phyloP scores from a whole-genome alignment of 2,113 vertebrate species.

The Burhinus bistriatus region DNA sequence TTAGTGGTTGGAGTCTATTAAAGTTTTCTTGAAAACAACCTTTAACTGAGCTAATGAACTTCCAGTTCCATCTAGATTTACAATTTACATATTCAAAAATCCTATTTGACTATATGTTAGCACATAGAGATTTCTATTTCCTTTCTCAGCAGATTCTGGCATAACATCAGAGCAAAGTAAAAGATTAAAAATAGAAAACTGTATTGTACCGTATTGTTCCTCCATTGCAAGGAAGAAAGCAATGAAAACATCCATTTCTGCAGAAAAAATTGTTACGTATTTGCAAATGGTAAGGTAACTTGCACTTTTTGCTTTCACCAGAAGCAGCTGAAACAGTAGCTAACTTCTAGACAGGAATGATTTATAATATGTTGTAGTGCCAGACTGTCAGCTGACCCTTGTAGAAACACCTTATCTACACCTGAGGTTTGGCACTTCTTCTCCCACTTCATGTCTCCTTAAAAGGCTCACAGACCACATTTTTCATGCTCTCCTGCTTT shows the following conservation, averaged over 20 bases:
- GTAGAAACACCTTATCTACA: background rate
- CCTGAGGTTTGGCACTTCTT: background rate
- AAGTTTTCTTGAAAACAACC: background rate
- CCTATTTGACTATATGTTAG: background rate
- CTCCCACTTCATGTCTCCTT: background rate
- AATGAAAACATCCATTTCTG: background rate
- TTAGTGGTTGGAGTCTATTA: background rate
- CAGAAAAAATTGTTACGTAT: background rate
- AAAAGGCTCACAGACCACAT: background rate
- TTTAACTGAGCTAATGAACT: background rate
- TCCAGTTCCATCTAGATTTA: background rate
- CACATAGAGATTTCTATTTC: background rate
- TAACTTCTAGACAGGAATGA: background rate
- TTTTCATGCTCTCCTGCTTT: background rate
- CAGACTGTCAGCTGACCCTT: background rate
- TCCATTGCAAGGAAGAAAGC: background rate
- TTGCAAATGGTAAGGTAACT: background rate
- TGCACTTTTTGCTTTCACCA: background rate
- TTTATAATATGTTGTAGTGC: background rate
- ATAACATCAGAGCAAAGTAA: background rate
- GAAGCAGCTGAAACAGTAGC: background rate
- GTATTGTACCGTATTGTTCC: background rate
- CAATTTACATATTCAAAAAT: background rate
- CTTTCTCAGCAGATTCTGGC: background rate
- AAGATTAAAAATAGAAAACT: background rate